Percentiles rank a stretch among this genome's conserved stretches.
These are phyloP conservation scores for Malacosoma neustria DNA, from an alignment of 2,888 invertebrate genomes.

Conservation along the genomic window DNA sequence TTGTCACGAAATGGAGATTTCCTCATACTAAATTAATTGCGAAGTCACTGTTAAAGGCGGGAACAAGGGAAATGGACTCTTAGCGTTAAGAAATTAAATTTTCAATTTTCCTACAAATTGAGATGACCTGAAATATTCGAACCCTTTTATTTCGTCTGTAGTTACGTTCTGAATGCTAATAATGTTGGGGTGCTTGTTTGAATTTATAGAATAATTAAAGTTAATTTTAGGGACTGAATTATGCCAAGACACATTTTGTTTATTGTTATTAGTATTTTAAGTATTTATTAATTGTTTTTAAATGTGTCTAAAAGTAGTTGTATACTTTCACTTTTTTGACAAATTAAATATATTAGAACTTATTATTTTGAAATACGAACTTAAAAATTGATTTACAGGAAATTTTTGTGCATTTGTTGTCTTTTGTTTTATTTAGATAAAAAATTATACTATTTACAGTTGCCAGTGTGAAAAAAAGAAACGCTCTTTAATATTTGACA, in stretches of 20 bases:
- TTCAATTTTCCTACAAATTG: constrained; percentile 52
- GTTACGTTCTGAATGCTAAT: constrained; percentile 66
- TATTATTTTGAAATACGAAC: no score
- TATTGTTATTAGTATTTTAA: constrained; percentile 34
- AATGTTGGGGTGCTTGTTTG: constrained; percentile 55
- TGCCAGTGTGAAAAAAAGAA: no score
- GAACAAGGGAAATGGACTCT: constrained; percentile 50
- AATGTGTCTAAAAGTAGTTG: no score
- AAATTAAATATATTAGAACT: no score
- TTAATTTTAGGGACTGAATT: constrained; percentile 52
- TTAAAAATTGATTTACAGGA: no score
- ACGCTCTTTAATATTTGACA: no score
- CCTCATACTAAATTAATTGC: constrained; percentile 64
- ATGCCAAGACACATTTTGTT: constrained; percentile 39
- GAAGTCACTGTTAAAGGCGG: constrained; percentile 28
- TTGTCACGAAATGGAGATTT: constrained; percentile 61
- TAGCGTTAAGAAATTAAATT: constrained; percentile 51
- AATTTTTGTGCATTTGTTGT: no score
- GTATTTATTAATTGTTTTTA: constrained; percentile 25
- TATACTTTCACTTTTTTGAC: no score
- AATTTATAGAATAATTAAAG: constrained; percentile 69
- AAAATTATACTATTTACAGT: no score
- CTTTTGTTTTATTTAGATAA: no score
- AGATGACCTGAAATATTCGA: constrained; percentile 61
- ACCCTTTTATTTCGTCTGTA: constrained; percentile 61